Evolutionary conservation across 2,797 vertebrate genomes (phyloP), one percentile per base, ranked within the genome.

Genomic region (Thaleichthys pacificus): DNA sequence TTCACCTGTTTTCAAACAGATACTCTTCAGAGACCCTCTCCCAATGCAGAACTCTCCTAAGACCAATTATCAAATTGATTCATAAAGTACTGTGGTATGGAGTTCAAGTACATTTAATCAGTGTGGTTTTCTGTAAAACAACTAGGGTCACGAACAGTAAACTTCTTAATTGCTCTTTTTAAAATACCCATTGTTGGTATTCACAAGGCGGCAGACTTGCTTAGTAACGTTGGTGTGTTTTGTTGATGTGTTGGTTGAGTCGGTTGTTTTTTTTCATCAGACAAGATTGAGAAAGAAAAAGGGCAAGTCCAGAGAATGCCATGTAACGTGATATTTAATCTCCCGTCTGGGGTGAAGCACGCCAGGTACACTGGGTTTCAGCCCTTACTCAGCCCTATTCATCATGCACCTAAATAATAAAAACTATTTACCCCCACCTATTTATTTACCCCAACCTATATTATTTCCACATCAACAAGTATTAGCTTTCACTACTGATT

Each of bases 51-150:
- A 15, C 3, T n/a, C 74, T 84, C 71, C 32, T 42, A 63, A 32
- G 66, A 67, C 67, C 64, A 75, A 84, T 83, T 77, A 83, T 83
- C 74, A 78, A 57, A 60, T 62, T 76, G 57, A 82, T 85, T 80
- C 68, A 62, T 57, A 61, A n/a, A 78, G 71, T 42, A 28, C 66
- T 74, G 67, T 65, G 47, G 66, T 62, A 66, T 62, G 28, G 61
- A 66, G 26, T 79, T 79, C n/a, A 64, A 57, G 26, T 24, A 35
- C 32, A 35, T 35, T 8, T 35, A n/a, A 7, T 72, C 69, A 71
- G 75, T 47, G 56, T 19, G 54, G 65, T 70, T 70, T 74, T 54
- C 62, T 21, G 62, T 32, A 38, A 21, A 64, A 26, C 70, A 70
- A 77, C 57, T 38, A 14, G 42, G 24, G 51, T 51, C 56, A 57